Evolutionary conservation across 1,140 invertebrate genomes (phyloP), one percentile per base, ranked within the genome.

Genomic region (Hycleus cichorii): DNA sequence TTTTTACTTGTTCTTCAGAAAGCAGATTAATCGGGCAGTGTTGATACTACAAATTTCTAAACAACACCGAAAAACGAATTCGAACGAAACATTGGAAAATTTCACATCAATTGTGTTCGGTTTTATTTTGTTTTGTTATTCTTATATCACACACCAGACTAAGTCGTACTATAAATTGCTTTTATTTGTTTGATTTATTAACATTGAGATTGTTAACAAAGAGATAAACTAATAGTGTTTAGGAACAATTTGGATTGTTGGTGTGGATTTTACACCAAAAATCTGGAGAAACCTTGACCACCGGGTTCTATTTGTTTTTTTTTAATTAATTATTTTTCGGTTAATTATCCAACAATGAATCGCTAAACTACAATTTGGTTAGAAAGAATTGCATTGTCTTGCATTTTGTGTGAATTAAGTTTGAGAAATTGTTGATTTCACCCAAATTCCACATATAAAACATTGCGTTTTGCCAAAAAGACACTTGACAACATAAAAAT

Each of bases 401-500:
- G 65, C 64, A 66, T 68, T 62, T 46, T 53, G 49, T 47, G 48
- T 47, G 54, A 49, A 12, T n/a, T 56, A 39, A 18, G 18, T 18
- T 32, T 32, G 32, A 32, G 32, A 32, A 32, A 7, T 32, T 32
- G 32, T 32, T 70, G 62, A 68, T 66, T 69, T 71, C 68, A 71
- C 68, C 68, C 69, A 71, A 71, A 71, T 69, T 71, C 68, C 70
- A 65, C 60, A 63, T 65, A 59, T 32, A 32, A 57, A 70, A 69
- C 60, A 69, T 64, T 64, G 65, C 69, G 69, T 69, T 69, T 71
- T 71, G 66, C 69, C 67, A 71, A 71, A 72, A 71, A 68, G 69
- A 71, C 69, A 69, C 58, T 52, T 49, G 57, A 58, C 49, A 46
- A 48, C 58, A 63, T 62, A 57, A 7, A 6, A 42, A 42, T n/a